phyloP scores from a whole-genome alignment of 2,888 invertebrate species.

The Hirtodrosophila histrioides region DNA sequence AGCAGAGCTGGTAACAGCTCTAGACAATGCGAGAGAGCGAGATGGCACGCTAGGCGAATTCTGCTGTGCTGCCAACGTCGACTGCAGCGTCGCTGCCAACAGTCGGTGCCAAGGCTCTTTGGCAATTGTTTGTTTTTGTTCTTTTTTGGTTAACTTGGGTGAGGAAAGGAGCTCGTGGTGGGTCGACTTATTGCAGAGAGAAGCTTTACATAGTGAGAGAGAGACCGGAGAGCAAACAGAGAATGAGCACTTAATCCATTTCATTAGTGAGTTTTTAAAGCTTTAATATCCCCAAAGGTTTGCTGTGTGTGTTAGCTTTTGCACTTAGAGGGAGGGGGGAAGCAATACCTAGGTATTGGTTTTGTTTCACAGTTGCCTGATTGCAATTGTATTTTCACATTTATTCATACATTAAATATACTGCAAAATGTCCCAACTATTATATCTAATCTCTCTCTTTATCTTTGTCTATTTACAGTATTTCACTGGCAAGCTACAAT shows the following conservation, averaged over 20 bases:
- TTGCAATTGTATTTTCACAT: constrained; percentile 7
- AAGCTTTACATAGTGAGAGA: background rate
- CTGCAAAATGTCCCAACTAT: background rate
- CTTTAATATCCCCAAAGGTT: too few relatives aligned
- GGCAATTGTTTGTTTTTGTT: constrained; percentile 73
- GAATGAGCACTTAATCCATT: constrained; percentile 9
- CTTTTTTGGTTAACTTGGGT: constrained; percentile 38
- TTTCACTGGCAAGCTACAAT: constrained; percentile 99
- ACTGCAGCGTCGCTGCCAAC: constrained; percentile 60
- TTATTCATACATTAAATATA: background rate
- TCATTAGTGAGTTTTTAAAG: too few relatives aligned
- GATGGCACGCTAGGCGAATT: constrained; percentile 40
- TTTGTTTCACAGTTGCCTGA: background rate
- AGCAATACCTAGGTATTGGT: background rate
- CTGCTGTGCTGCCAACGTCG: constrained; percentile 30
- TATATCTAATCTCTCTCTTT: constrained; percentile 40
- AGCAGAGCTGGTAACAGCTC: constrained; percentile 33
- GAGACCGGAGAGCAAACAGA: constrained; percentile 19
- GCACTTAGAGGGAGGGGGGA: too few relatives aligned
- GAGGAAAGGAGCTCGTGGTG: constrained; percentile 6
- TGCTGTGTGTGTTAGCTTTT: background rate
- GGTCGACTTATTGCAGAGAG: constrained; percentile 5
- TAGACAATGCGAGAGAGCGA: constrained; percentile 26
- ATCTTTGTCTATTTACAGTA: constrained; percentile 89
- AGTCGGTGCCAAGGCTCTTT: constrained; percentile 79